Conservation (phyloP, 1,140 invertebrate species). For the Apis dorsata region DNA sequence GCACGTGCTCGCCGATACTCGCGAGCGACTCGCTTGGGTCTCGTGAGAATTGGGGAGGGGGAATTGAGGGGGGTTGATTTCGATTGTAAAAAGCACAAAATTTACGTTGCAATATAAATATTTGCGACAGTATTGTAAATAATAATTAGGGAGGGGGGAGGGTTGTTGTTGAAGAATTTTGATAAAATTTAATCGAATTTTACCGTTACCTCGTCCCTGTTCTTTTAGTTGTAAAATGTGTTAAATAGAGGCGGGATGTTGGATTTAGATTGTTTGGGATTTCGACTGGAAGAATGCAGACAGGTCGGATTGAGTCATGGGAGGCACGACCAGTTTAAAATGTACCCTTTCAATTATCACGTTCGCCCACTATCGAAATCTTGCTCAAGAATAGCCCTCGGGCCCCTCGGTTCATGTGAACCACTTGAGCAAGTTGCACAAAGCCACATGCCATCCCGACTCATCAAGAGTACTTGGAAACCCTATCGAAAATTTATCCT, state of each 20-base stretch:
- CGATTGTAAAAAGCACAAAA: too few relatives aligned
- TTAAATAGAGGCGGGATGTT: too few relatives aligned
- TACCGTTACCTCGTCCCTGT: too few relatives aligned
- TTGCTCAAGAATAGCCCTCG: slow-evolving; percentile 3
- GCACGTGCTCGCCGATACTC: slow-evolving; percentile 20
- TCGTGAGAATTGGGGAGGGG: neutral
- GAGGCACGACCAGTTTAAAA: slow-evolving; percentile 1
- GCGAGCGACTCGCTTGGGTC: neutral
- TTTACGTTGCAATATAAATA: too few relatives aligned
- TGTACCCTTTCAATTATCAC: slow-evolving; percentile 28
- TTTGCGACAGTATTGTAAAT: too few relatives aligned
- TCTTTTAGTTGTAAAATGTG: too few relatives aligned
- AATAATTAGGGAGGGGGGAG: too few relatives aligned
- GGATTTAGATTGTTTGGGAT: too few relatives aligned
- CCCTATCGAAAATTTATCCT: neutral
- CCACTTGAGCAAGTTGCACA: neutral
- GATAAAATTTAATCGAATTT: too few relatives aligned
- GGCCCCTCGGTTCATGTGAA: neutral
- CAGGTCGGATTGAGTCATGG: neutral
- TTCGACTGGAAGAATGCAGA: neutral
- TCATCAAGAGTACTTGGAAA: neutral
- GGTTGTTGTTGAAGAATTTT: too few relatives aligned
- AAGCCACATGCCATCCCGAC: neutral
- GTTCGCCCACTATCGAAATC: slow-evolving; percentile 9
- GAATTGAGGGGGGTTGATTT: too few relatives aligned